Evolutionary conservation across 2,888 invertebrate species (phyloP).

Genomic region (Aquatica leii): DNA sequence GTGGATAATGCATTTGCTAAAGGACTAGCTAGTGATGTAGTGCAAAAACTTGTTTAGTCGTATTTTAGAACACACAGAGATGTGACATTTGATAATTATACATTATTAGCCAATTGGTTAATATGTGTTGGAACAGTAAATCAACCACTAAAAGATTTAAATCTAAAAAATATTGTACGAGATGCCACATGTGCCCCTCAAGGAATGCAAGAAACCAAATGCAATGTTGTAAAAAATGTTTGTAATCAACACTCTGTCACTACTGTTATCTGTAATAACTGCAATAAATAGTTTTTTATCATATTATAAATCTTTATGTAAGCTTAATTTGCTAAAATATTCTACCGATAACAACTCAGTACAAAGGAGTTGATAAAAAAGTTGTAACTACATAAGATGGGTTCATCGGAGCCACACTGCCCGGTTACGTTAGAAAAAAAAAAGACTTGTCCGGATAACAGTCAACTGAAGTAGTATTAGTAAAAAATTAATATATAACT

Average conservation of each 20-base stretch:
- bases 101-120: neutral
- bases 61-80: neutral
- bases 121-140: neutral
- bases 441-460: constrained; percentile 1
- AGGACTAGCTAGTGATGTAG: neutral
- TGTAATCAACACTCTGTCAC: constrained; percentile 2
- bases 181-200: neutral
- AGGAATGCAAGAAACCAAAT: neutral
- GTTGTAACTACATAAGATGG: no score
- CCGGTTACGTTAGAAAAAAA: neutral
- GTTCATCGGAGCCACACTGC: no score
- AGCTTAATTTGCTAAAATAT: no score
- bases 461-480: no score
- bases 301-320: no score
- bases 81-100: neutral
- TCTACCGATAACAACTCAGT: no score
- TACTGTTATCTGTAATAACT: neutral
- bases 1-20: neutral
- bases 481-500: no score
- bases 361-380: no score
- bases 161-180: no score
- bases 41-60: no score
- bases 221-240: constrained; percentile 1
- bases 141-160: no score
- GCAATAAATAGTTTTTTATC: no score